Percentiles rank a stretch among this genome's conserved stretches.
phyloP scores from a whole-genome alignment of 1,140 invertebrate species.

The Drosophila nebulosa region DNA sequence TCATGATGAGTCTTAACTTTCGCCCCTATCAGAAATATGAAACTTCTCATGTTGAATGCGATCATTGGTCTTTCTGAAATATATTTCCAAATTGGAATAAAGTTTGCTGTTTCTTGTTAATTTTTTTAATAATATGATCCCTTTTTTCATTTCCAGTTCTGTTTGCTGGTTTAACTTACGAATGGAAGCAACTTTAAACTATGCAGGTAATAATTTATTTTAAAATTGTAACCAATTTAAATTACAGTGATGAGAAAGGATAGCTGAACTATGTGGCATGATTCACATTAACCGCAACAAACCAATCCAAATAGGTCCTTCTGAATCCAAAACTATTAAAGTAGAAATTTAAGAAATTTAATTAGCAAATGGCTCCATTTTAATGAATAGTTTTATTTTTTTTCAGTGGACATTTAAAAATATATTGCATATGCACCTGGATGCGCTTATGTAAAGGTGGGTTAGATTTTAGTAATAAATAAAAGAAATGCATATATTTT shows the following conservation, averaged over 20 bases:
- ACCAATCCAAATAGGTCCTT: slow-evolving; percentile 68
- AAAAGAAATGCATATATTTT: not conserved
- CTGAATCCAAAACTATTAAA: no score
- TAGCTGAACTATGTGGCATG: slow-evolving; percentile 67
- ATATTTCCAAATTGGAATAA: not conserved
- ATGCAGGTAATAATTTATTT: not conserved
- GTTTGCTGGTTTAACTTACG: not conserved
- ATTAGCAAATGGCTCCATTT: not conserved
- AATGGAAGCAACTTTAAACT: not conserved
- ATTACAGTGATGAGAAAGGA: slow-evolving; percentile 54
- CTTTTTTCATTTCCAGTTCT: slow-evolving; percentile 4
- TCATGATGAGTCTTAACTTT: slow-evolving; percentile 39
- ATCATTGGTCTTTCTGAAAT: slow-evolving; percentile 51
- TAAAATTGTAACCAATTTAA: not conserved
- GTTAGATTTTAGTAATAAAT: not conserved
- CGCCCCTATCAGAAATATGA: slow-evolving; percentile 53
- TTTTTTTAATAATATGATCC: not conserved
- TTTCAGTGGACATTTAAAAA: not conserved
- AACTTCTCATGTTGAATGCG: slow-evolving; percentile 52
- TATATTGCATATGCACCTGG: not conserved
- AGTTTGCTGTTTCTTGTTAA: not conserved
- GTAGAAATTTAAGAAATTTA: no score
- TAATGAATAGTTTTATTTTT: not conserved
- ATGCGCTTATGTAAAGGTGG: not conserved
- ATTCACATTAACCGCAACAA: slow-evolving; percentile 78